Evolutionary conservation across 2,888 invertebrate species (phyloP), one percentile per base, ranked within the genome.

Genomic region (Acleris emargana): DNA sequence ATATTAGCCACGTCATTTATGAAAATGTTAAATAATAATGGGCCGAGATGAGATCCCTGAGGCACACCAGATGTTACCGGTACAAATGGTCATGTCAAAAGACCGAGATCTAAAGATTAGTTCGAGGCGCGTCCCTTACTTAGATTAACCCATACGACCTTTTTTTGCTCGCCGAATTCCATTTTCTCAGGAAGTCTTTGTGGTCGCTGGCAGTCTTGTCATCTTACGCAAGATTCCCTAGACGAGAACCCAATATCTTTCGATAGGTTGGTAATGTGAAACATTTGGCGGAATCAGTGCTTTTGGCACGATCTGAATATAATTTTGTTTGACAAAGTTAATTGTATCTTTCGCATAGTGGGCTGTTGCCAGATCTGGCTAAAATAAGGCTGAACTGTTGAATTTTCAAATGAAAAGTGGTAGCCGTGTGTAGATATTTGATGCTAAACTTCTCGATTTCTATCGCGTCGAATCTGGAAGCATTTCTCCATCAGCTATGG

Each of bases 381-480:
- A 25, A 55, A 55, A 38, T 43, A 43, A 55, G n/a, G 25, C 25
- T 22, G 11, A 45, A 3, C 17, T 18, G 7, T 17, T 13, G 20
- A 45, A 45, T 55, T 55, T 55, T 45, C 43, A 25, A 43, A 55
- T 43, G 43, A 55, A 43, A n/a, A 17, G 45, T 55, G 25, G 22
- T 25, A 45, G n/a, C 9, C 55, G 55, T 25, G 45, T 55, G 9
- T 55, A 25, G 43, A 45, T 45, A 55, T n/a, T 55, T 55, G 16
- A n/a, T 22, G 43, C 42, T 42, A 42, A 42, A 54, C 51, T 51
- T 28, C n/a, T 51, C 51, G 7, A 51, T 51, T 51, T 17, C 28
- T 51, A 51, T 28, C 16, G 16, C 28, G n/a, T 17, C 22, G 28
- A 28, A 51, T 51, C 51, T 25, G 51, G 28, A 51, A 28, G 51